These are phyloP conservation scores for Zaprionus bogoriensis DNA, from an alignment of 2,888 invertebrate species.

Conservation along the genomic window DNA sequence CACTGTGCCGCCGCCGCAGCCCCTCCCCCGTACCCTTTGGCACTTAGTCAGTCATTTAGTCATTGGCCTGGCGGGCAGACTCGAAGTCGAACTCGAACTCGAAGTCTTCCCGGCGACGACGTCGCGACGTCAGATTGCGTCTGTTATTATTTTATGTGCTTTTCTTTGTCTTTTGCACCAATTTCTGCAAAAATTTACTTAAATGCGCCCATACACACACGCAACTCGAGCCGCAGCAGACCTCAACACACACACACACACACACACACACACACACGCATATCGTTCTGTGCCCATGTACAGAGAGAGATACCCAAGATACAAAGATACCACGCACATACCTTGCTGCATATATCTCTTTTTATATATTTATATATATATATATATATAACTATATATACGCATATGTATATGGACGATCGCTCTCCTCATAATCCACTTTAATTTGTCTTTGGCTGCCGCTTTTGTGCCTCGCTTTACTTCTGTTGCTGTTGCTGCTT, in stretches of 20 bases:
- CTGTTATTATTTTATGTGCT: slow-evolving; percentile 78
- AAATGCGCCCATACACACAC: slow-evolving; percentile 67
- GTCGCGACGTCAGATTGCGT: slow-evolving; percentile 61
- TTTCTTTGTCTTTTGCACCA: slow-evolving; percentile 77
- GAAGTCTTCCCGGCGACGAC: slow-evolving; percentile 31
- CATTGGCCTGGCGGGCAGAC: slow-evolving; percentile 61
- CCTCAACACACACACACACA: slow-evolving; percentile 3
- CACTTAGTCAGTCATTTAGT: slow-evolving; percentile 77
- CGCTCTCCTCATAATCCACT: slow-evolving; percentile 67
- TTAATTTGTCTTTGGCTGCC: slow-evolving; percentile 74
- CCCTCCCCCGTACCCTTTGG: slow-evolving; percentile 49
- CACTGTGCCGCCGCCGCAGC: slow-evolving; percentile 1
- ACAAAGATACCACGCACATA: slow-evolving; percentile 15
- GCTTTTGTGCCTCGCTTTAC: slow-evolving; percentile 32
- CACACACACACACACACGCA: slow-evolving; percentile 14
- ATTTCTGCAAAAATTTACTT: slow-evolving; percentile 76
- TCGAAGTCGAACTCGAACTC: slow-evolving; percentile 25
- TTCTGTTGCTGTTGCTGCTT: slow-evolving; percentile 35
- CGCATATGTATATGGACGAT: slow-evolving; percentile 20
- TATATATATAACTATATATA: slow-evolving; percentile 1
- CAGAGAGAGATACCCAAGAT: slow-evolving; percentile 15
- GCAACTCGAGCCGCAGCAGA: slow-evolving; percentile 6
- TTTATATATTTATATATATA: slow-evolving; percentile 5
- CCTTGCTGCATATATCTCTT: slow-evolving; percentile 20
- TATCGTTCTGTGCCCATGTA: slow-evolving; percentile 20